phyloP scores from a whole-genome alignment of 2,888 invertebrate genomes.

The Latrodectus hesperus region DNA sequence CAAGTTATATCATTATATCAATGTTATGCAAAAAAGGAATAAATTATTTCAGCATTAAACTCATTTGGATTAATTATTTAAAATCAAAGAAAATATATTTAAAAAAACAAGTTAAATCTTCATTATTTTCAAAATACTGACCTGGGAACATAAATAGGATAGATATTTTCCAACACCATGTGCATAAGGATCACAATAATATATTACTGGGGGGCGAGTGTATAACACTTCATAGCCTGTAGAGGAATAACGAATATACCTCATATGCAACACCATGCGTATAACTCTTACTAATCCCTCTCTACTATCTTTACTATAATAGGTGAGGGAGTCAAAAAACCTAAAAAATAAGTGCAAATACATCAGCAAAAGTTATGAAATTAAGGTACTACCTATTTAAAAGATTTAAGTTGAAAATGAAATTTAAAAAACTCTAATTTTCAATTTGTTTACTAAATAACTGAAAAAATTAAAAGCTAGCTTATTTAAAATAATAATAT shows the following conservation, averaged over 20 bases:
- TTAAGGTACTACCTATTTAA: too few species aligned
- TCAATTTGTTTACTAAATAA: too few species aligned
- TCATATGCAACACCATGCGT: slow-evolving; percentile 85
- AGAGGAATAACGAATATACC: slow-evolving; percentile 86
- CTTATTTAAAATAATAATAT: too few species aligned
- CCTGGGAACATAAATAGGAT: slow-evolving; percentile 72
- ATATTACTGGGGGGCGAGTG: slow-evolving; percentile 81
- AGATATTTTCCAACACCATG: slow-evolving; percentile 74
- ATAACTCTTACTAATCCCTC: slow-evolving; percentile 91
- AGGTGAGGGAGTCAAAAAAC: slow-evolving; percentile 87
- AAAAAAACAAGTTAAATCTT: neutral
- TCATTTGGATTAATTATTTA: too few species aligned
- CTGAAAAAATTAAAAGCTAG: too few species aligned
- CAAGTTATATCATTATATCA: too few species aligned
- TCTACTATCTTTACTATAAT: slow-evolving; percentile 89
- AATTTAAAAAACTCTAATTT: too few species aligned
- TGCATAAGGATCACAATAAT: slow-evolving; percentile 75
- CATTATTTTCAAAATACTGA: slow-evolving; percentile 34
- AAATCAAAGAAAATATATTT: neutral
- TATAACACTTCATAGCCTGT: slow-evolving; percentile 87
- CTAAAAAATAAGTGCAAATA: slow-evolving; percentile 76
- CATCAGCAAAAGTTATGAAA: too few species aligned
- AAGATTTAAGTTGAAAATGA: too few species aligned
- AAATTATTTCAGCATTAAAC: too few species aligned
- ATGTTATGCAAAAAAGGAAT: too few species aligned